A percentile compares a stretch with the other conserved stretches of the same genome.
Conservation (phyloP, 2,888 invertebrate genomes). For the Cheilosia scutellata region DNA sequence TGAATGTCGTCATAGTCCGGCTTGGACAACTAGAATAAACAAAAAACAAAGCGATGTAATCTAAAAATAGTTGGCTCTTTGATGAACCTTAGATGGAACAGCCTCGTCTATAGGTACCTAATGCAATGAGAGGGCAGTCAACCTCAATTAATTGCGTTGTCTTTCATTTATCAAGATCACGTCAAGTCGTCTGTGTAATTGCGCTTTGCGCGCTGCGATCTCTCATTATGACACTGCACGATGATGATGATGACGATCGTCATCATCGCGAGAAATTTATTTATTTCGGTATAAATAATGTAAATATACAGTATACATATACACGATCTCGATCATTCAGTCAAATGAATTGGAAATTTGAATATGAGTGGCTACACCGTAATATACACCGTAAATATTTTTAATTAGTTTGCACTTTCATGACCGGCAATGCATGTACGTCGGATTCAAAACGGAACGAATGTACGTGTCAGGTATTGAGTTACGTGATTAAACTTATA, state of each 20-base stretch:
- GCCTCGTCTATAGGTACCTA: neutral
- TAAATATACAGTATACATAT: neutral
- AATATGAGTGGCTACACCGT: constrained; percentile 17
- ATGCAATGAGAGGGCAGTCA: constrained; percentile 27
- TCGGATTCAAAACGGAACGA: constrained; percentile 50
- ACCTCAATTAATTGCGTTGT: constrained; percentile 21
- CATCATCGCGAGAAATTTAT: neutral
- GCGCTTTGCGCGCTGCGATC: constrained; percentile 15
- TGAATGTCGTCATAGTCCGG: neutral
- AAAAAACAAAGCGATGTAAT: neutral
- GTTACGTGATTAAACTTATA: constrained; percentile 52
- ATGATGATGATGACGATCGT: constrained; percentile 4
- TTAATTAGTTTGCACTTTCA: constrained; percentile 48
- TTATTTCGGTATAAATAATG: neutral
- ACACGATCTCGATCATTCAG: constrained; percentile 5
- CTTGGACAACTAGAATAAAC: neutral
- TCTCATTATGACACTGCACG: constrained; percentile 24
- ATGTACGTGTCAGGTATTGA: constrained; percentile 53
- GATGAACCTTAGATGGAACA: constrained; percentile 20
- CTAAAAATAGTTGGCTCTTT: constrained; percentile 22
- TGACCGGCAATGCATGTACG: constrained; percentile 23
- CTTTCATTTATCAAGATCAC: constrained; percentile 25
- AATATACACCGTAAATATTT: constrained; percentile 19
- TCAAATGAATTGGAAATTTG: constrained; percentile 29
- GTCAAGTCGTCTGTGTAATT: constrained; percentile 43